phyloP scores from a whole-genome alignment of 2,888 invertebrate species.

The Neria commutata region DNA sequence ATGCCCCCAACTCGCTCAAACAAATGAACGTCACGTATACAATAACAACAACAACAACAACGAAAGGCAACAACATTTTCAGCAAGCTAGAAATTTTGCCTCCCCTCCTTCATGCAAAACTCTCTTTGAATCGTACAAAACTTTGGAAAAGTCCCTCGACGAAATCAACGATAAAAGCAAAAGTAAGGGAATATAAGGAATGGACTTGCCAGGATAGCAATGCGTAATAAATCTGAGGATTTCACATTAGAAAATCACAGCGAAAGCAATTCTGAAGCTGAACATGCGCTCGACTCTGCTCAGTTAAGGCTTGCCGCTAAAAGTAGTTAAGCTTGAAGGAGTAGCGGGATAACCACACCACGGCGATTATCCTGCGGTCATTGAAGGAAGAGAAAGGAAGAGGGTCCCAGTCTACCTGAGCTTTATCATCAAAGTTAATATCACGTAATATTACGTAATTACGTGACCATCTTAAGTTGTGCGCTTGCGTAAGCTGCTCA shows the following conservation, averaged over 20 bases:
- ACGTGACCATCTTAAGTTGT: conserved; percentile 36
- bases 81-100: too few species aligned
- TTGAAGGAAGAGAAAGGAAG: neutral
- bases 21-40: conserved; percentile 24
- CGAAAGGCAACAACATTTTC: too few species aligned
- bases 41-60: conserved; percentile 9
- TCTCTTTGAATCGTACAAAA: neutral
- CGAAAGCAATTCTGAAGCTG: neutral
- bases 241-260: neutral
- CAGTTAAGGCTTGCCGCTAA: too few species aligned
- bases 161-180: neutral
- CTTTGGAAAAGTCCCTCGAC: neutral
- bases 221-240: neutral
- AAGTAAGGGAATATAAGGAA: conserved; percentile 4
- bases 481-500: neutral
- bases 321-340: too few species aligned
- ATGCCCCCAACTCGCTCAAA: too few species aligned
- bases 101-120: neutral
- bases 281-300: too few species aligned
- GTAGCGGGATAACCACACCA: too few species aligned
- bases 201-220: too few species aligned
- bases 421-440: conserved; percentile 27
- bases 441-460: conserved; percentile 37
- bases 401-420: neutral
- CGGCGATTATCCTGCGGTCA: too few species aligned